Evolutionary conservation across 2,888 invertebrate species (phyloP), one percentile per base, ranked within the genome.

Genomic region (Dyspetes luteomarginatus): DNA sequence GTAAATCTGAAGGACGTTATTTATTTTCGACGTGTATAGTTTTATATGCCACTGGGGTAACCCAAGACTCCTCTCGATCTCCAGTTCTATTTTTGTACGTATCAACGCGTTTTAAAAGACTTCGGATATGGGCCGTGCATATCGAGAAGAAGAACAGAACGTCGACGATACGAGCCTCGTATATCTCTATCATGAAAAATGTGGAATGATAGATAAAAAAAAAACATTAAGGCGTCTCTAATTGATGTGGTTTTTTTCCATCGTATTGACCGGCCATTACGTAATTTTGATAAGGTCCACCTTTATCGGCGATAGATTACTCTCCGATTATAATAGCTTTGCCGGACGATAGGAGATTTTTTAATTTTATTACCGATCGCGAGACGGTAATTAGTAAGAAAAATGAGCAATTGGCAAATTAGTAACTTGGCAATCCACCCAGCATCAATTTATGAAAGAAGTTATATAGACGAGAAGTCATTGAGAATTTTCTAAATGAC

Each of bases 41-140:
- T 64, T 74, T 45, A 56, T 69, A 15, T 68, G 5, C 48, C 15
- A 17, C 56, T 26, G 22, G 52, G 84, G 86, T 12, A 87, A 87
- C 83, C 55, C 79, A 82, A 84, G 67, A 82, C 85, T 5, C 45
- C n/a, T 15, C 3, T 50, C 56, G 45, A 48, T 81, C 58, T 68
- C 43, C 68, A 24, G 72, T 67, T 85, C 87, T 89, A 89, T 89
- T 88, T 87, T 75, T 75, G 82, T 80, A 62, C 50, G 5, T 9
- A n/a, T 12, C 68, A 62, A 78, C 80, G 69, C 86, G 86, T 86
- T 84, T 84, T 85, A 62, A 69, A 7, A 48, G 50, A 4, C 26
- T 17, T 19, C 17, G 17, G 22, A 26, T 45, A 48, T 3, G 7
- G 48, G 48, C 17, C 48, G 17, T 15, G n/a, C 15, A 15, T 17